Conservation (phyloP, 2,888 invertebrate species). For the Macroteleia sp. region DNA sequence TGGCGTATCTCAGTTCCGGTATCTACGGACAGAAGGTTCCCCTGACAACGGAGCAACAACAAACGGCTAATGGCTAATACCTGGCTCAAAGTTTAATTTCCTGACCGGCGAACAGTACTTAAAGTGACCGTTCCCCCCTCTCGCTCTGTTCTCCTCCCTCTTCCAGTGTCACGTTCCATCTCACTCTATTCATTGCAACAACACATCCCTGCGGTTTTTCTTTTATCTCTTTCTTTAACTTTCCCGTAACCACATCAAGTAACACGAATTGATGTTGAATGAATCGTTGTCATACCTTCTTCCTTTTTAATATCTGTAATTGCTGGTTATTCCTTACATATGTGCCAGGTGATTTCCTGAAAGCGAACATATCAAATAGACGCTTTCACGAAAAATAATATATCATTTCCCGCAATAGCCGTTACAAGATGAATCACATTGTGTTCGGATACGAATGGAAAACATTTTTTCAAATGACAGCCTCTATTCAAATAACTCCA, state of each 20-base stretch:
- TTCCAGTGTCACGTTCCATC: constrained; percentile 2
- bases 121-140: constrained; percentile 70
- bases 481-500: constrained; percentile 15
- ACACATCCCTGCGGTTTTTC: constrained; percentile 42
- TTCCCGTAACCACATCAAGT: constrained; percentile 28
- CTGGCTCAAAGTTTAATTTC: constrained; percentile 82
- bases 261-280: constrained; percentile 36
- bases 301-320: constrained; percentile 67
- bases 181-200: constrained; percentile 20
- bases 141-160: constrained; percentile 35
- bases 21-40: constrained; percentile 78
- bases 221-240: constrained; percentile 23
- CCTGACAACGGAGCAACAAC: constrained; percentile 81
- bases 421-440: too few species aligned
- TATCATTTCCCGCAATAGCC: too few species aligned
- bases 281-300: constrained; percentile 50
- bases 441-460: constrained; percentile 11
- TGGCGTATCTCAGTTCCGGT: constrained; percentile 80
- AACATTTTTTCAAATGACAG: constrained; percentile 18
- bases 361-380: constrained; percentile 29
- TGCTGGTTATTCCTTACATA: constrained; percentile 46
- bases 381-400: constrained; percentile 22
- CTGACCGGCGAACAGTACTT: constrained; percentile 78
- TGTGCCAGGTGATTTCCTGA: constrained; percentile 29
- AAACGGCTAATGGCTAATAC: constrained; percentile 80